phyloP scores from a whole-genome alignment of 2,797 vertebrate genomes.

The Ispidina picta region DNA sequence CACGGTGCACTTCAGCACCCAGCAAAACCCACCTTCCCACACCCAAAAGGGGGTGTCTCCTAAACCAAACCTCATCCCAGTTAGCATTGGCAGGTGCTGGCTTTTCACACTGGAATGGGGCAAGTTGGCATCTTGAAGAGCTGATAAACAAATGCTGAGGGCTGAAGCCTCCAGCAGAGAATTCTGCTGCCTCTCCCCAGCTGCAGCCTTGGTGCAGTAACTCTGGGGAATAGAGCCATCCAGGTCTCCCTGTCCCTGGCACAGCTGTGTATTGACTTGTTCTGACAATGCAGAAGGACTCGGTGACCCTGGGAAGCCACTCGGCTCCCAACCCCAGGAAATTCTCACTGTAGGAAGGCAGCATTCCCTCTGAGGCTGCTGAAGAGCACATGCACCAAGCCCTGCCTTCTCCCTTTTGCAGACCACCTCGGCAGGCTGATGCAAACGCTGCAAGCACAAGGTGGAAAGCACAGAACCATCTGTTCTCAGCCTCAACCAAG shows the following conservation, averaged over 20 bases:
- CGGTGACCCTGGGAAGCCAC: not conserved
- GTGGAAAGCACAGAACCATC: not conserved
- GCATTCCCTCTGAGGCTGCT: not conserved
- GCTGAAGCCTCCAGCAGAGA: not conserved
- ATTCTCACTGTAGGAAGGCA: not conserved
- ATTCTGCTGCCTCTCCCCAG: not conserved
- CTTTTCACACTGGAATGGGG: not conserved
- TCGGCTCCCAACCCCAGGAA: not conserved
- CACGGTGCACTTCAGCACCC: not conserved
- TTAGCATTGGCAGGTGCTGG: not conserved
- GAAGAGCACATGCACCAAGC: not conserved
- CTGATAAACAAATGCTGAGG: constrained; percentile 16
- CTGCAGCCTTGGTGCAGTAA: not conserved
- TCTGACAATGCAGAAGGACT: not conserved
- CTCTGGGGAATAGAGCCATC: not conserved
- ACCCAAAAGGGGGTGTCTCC: constrained; percentile 31
- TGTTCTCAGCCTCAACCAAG: not conserved
- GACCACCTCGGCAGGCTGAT: not conserved
- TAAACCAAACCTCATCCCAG: constrained; percentile 12
- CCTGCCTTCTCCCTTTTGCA: not conserved
- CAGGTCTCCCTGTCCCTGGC: not conserved
- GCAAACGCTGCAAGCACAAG: not conserved
- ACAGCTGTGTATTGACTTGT: not conserved
- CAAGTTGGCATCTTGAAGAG: not conserved
- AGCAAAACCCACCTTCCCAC: constrained; percentile 33